Percentiles rank a stretch among this genome's conserved stretches.
phyloP scores from a whole-genome alignment of 2,888 invertebrate genomes.

The Rhorus exstirpatorius region DNA sequence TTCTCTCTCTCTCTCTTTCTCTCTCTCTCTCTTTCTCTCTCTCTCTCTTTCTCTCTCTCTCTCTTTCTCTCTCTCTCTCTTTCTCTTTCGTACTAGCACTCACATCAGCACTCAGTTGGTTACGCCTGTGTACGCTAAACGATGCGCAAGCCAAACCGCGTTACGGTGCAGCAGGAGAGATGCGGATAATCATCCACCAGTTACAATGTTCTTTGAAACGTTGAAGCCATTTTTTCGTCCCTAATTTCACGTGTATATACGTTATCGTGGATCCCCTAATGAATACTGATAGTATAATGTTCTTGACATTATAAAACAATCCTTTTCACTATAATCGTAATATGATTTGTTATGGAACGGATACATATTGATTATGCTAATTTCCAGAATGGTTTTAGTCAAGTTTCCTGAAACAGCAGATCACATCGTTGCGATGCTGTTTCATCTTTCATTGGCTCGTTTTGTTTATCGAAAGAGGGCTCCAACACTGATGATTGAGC shows the following conservation, averaged over 20 bases:
- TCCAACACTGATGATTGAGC: too few relatives aligned
- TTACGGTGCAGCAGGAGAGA: conserved; percentile 35
- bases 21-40: conserved; percentile 25
- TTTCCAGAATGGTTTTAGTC: too few relatives aligned
- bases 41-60: conserved; percentile 30
- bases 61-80: conserved; percentile 15
- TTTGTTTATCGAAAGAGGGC: too few relatives aligned
- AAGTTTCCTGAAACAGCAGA: too few relatives aligned
- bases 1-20: conserved; percentile 15
- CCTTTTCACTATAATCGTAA: too few relatives aligned
- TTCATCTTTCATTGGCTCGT: too few relatives aligned
- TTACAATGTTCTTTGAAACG: conserved; percentile 43
- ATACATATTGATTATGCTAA: too few relatives aligned
- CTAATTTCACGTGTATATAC: neutral
- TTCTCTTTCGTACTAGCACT: conserved; percentile 8
- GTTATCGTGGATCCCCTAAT: neutral
- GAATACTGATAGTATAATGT: too few relatives aligned
- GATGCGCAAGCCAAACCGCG: conserved; percentile 47
- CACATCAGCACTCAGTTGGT: conserved; percentile 35
- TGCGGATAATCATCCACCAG: conserved; percentile 48
- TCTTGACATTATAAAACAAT: neutral
- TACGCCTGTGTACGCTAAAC: conserved; percentile 46
- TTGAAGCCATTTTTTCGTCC: neutral
- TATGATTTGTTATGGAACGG: too few relatives aligned
- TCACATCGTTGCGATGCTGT: too few relatives aligned